Percentiles rank a stretch among this genome's conserved stretches.
Evolutionary conservation across 2,113 vertebrate species (phyloP).

Genomic region (Hyla sarda): DNA sequence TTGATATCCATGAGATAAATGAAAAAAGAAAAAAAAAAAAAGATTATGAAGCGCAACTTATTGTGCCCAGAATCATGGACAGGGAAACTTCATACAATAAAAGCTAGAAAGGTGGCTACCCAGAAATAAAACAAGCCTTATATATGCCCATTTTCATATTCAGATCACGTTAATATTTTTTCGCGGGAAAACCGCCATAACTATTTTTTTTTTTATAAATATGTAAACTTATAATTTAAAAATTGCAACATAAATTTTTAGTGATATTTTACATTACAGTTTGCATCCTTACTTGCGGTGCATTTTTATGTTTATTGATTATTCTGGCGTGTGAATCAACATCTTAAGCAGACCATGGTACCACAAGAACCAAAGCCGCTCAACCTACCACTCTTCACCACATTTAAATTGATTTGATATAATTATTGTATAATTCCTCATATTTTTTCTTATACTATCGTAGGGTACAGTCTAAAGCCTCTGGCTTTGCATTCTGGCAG

Average conservation of each 20-base stretch:
- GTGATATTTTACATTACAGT: neutral
- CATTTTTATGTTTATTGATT: slow-evolving; percentile 9
- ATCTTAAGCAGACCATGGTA: neutral
- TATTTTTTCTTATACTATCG: neutral
- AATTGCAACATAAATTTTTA: neutral
- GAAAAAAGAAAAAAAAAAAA: slow-evolving; percentile 61
- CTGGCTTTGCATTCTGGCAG: neutral
- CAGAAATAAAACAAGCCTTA: slow-evolving; percentile 60
- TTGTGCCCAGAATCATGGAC: slow-evolving; percentile 42
- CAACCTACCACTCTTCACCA: neutral
- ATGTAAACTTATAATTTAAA: neutral
- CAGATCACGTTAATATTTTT: neutral
- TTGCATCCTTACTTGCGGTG: neutral
- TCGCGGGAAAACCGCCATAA: no score
- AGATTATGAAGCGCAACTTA: slow-evolving; percentile 53
- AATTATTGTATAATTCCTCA: neutral
- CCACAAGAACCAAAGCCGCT: neutral
- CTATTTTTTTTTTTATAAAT: neutral
- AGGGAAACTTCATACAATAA: slow-evolving; percentile 50
- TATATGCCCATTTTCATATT: slow-evolving; percentile 25
- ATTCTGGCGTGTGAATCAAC: neutral
- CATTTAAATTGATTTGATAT: no score
- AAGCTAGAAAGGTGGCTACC: slow-evolving; percentile 39
- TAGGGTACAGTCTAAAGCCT: neutral
- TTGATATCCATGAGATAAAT: slow-evolving; percentile 67